A percentile compares a stretch with the other conserved stretches of the same genome.
Evolutionary conservation across 23 tunicate species (phyloP).

Genomic region (Diplosoma virens): DNA sequence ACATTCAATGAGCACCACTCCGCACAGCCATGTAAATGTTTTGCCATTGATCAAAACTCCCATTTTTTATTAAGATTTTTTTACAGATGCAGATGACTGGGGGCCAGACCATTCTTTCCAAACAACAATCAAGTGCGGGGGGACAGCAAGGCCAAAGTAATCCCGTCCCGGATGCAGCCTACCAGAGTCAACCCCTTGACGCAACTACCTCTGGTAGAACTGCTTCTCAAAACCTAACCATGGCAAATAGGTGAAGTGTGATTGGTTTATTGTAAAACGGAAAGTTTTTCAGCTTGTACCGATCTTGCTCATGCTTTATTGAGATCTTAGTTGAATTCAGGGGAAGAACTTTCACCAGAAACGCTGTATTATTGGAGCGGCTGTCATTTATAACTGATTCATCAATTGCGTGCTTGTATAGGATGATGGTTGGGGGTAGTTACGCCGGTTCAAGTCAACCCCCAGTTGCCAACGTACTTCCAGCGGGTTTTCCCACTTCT

Average conservation of each 20-base stretch:
- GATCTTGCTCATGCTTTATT: no score
- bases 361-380: no score
- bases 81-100: slow-evolving; percentile 16
- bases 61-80: background rate
- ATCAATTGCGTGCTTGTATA: background rate
- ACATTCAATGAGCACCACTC: background rate
- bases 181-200: background rate
- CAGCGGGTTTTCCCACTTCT: background rate
- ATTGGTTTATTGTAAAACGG: no score
- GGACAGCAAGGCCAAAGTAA: background rate
- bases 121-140: background rate
- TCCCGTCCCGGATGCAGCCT: background rate
- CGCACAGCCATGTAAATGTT: slow-evolving; percentile 13
- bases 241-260: background rate
- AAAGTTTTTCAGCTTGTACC: no score
- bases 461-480: slow-evolving; percentile 44
- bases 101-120: background rate
- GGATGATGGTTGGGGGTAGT: slow-evolving; percentile 19
- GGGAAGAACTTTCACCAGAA: no score
- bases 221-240: slow-evolving; percentile 6
- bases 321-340: no score
- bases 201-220: background rate
- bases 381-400: no score
- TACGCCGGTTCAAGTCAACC: slow-evolving; percentile 15
- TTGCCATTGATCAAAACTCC: background rate